Evolutionary conservation across 2,113 vertebrate genomes (phyloP).

Genomic region (Grallaria varia): DNA sequence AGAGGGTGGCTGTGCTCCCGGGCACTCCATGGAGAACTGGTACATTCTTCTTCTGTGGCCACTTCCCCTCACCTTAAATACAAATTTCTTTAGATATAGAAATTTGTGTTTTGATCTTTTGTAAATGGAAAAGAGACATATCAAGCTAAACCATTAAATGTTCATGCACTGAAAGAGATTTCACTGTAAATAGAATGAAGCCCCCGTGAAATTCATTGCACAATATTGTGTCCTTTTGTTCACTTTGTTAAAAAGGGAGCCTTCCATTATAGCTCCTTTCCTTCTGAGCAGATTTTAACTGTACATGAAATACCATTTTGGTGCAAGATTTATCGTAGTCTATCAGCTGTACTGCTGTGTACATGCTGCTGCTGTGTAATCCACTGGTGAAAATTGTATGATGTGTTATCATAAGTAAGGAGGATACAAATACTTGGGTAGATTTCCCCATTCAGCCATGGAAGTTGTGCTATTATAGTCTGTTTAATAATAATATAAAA

Average conservation of each 20-base stretch:
- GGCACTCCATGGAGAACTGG: not conserved
- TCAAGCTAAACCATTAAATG: not conserved
- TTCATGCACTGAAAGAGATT: not conserved
- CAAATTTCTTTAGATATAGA: not conserved
- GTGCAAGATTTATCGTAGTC: not conserved
- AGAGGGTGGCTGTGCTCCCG: not conserved
- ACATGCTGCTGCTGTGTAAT: not conserved
- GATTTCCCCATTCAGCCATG: not conserved
- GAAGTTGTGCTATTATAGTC: not conserved
- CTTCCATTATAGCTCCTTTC: not conserved
- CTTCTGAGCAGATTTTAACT: not conserved
- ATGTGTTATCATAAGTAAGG: not conserved
- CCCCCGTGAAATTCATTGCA: not conserved
- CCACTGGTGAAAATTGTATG: not conserved
- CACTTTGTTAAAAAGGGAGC: not conserved
- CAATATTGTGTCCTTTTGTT: not conserved
- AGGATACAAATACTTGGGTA: not conserved
- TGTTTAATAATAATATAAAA: not conserved
- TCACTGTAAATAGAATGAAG: not conserved
- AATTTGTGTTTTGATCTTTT: not conserved
- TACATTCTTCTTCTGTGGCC: fast-evolving
- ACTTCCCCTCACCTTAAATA: not conserved
- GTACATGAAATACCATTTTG: not conserved
- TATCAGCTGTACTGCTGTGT: not conserved
- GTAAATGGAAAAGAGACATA: not conserved